Conservation (phyloP, 92 coral and sea anemone genomes). For the Zoanthus sociatus region DNA sequence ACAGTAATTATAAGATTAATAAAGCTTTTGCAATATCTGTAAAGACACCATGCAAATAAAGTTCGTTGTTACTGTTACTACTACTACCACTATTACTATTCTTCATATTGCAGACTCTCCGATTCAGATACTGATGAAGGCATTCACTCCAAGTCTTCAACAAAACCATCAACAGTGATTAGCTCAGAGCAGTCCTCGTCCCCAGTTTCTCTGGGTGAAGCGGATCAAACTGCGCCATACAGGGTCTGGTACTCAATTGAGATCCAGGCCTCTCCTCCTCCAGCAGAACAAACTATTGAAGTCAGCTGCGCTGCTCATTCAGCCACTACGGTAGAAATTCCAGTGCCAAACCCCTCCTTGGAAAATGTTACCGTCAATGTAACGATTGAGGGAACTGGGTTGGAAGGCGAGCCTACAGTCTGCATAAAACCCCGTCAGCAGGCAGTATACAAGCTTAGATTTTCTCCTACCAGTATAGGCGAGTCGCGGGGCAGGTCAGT, state of each 20-base stretch:
- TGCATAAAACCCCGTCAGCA: constrained; percentile 85
- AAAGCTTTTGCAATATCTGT: too few relatives aligned
- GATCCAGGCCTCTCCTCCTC: constrained; percentile 84
- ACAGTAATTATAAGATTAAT: too few relatives aligned
- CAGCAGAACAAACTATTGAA: constrained; percentile 86
- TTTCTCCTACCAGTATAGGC: constrained; percentile 89
- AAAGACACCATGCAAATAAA: too few relatives aligned
- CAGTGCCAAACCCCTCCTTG: constrained; percentile 90
- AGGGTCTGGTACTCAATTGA: constrained; percentile 93
- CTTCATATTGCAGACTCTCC: constrained; percentile 46
- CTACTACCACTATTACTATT: too few relatives aligned
- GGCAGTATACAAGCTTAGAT: constrained; percentile 79
- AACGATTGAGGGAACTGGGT: constrained; percentile 82
- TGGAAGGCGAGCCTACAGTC: constrained; percentile 83
- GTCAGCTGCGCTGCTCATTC: constrained; percentile 94
- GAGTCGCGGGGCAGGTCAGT: constrained; percentile 90
- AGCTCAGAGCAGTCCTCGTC: constrained; percentile 56
- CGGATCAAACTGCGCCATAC: constrained; percentile 71
- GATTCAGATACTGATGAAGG: constrained; percentile 84
- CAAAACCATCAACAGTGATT: constrained; percentile 32
- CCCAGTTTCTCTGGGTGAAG: constrained; percentile 58
- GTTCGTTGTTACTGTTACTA: too few relatives aligned
- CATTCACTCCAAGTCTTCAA: constrained; percentile 2
- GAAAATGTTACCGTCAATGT: constrained; percentile 88
- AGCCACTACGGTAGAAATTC: constrained; percentile 87